phyloP scores from a whole-genome alignment of 92 coral and sea anemone genomes.

The Palythoa caribaeorum region DNA sequence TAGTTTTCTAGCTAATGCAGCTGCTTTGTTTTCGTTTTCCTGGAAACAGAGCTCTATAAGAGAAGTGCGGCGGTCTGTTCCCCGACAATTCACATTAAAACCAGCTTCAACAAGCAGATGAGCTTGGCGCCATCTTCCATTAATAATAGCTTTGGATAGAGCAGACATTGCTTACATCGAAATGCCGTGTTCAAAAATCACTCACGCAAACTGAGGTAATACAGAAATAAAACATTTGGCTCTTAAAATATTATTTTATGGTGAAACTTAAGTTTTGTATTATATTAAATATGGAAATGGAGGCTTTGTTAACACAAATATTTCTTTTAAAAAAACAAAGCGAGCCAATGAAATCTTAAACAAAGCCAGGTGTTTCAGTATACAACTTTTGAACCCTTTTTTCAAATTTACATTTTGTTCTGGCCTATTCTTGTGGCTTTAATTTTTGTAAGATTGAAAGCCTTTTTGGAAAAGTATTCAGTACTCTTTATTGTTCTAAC shows the following conservation, averaged over 20 bases:
- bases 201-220: not conserved
- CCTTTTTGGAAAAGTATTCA: too few species aligned
- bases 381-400: not conserved
- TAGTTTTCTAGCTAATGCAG: conserved; percentile 72
- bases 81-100: conserved; percentile 74
- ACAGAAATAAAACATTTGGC: not conserved
- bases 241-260: not conserved
- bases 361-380: conserved; percentile 27
- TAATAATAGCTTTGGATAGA: conserved; percentile 66
- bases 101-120: conserved; percentile 76
- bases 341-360: conserved; percentile 20
- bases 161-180: conserved; percentile 62
- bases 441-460: too few species aligned
- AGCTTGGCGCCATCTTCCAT: conserved; percentile 87
- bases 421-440: not conserved
- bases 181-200: too few species aligned
- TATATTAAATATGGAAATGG: not conserved
- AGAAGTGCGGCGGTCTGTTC: conserved; percentile 68
- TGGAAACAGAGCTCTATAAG: conserved; percentile 85
- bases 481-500: too few species aligned
- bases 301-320: not conserved
- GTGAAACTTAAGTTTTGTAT: not conserved
- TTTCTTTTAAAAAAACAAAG: not conserved
- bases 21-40: conserved; percentile 73
- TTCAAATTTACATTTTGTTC: conserved; percentile 12